phyloP scores from a whole-genome alignment of 2,797 vertebrate genomes.

The Heterohyrax brucei region DNA sequence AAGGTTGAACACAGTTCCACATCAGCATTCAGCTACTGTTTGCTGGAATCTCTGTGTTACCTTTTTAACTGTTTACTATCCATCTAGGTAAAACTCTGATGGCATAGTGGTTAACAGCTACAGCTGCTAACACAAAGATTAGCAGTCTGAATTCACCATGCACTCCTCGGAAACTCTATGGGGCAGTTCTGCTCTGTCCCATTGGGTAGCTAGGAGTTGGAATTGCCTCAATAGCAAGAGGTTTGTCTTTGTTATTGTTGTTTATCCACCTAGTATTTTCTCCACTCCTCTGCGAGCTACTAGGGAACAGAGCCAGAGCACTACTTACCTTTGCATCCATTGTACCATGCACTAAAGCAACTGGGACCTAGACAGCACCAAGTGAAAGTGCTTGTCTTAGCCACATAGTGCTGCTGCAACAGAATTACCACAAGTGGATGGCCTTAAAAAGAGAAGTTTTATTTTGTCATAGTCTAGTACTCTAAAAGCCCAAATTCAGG shows the following conservation, averaged over 20 bases:
- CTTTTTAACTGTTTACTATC: conserved; percentile 2
- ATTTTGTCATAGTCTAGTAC: too few species aligned
- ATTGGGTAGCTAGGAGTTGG: too few species aligned
- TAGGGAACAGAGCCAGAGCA: background rate
- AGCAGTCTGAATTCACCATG: too few species aligned
- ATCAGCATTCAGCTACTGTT: background rate
- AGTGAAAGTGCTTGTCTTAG: background rate
- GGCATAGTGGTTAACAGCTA: too few species aligned
- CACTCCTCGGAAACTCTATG: too few species aligned
- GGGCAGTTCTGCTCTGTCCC: too few species aligned
- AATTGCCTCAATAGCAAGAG: too few species aligned
- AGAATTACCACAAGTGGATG: too few species aligned
- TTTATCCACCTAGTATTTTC: background rate
- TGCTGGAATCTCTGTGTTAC: conserved; percentile 15
- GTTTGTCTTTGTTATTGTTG: conserved; percentile 16
- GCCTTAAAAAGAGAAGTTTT: too few species aligned
- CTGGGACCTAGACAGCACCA: fast-evolving
- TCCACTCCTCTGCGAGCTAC: background rate
- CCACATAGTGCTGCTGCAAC: too few species aligned
- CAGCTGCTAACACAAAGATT: too few species aligned
- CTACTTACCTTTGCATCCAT: background rate
- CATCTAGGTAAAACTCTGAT: background rate
- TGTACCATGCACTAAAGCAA: background rate
- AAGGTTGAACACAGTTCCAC: conserved; percentile 23
- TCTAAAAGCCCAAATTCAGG: too few species aligned